These are phyloP conservation scores for Coecobrya sp. DNA, from an alignment of 2,888 invertebrate genomes.

Conservation along the genomic window DNA sequence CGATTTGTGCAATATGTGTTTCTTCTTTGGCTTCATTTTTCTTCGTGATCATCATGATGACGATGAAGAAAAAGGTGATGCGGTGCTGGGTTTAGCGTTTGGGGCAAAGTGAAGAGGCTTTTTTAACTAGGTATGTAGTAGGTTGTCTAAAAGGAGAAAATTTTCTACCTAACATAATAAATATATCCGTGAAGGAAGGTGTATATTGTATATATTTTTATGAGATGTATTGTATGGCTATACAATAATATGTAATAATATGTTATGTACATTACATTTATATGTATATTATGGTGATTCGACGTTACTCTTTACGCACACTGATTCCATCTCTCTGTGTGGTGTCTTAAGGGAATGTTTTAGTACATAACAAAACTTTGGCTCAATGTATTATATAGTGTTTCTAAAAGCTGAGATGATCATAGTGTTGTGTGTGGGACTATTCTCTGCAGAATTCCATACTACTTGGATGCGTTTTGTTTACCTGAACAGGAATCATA, in stretches of 20 bases:
- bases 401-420: slow-evolving; percentile 26
- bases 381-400: slow-evolving; percentile 37
- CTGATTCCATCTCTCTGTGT: slow-evolving; percentile 4
- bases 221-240: too few species aligned
- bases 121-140: slow-evolving; percentile 44
- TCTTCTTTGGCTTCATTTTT: slow-evolving; percentile 66
- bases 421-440: background rate
- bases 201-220: background rate
- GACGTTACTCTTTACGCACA: slow-evolving; percentile 51
- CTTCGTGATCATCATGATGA: slow-evolving; percentile 55
- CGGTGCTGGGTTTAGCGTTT: background rate
- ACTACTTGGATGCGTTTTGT: slow-evolving; percentile 16
- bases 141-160: too few species aligned
- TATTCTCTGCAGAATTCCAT: slow-evolving; percentile 21
- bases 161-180: background rate
- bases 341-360: slow-evolving; percentile 62
- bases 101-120: slow-evolving; percentile 51
- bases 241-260: background rate
- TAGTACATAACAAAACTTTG: slow-evolving; percentile 45
- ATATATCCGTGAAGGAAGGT: background rate
- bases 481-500: slow-evolving; percentile 39
- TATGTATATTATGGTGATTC: slow-evolving; percentile 14
- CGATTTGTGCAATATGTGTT: slow-evolving; percentile 75
- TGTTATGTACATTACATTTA: too few species aligned
- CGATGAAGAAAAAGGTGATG: slow-evolving; percentile 27